phyloP scores from a whole-genome alignment of 2,888 invertebrate genomes.

The Tinea semifulvella region DNA sequence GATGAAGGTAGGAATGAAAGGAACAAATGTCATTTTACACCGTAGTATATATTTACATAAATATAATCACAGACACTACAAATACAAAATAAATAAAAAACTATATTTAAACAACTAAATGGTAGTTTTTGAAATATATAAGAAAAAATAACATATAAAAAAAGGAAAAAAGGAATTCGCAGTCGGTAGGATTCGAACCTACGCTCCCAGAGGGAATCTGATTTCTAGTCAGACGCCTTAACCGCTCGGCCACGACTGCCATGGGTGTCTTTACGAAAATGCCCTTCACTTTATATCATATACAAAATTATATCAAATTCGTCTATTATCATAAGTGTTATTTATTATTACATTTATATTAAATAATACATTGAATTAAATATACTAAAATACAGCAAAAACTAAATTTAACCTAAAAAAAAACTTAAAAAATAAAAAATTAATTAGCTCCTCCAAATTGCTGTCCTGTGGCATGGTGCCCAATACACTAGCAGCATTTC shows the following conservation, averaged over 20 bases:
- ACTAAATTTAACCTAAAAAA: too few species aligned
- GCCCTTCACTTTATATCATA: neutral
- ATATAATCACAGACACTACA: neutral
- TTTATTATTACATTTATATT: conserved; percentile 6
- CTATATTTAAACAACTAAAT: too few species aligned
- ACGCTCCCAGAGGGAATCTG: conserved; percentile 91
- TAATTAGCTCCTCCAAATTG: too few species aligned
- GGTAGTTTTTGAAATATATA: too few species aligned
- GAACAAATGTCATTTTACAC: neutral
- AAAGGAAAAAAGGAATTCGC: conserved; percentile 51
- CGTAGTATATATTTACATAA: neutral
- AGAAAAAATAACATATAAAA: neutral
- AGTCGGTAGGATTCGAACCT: conserved; percentile 91
- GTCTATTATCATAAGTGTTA: neutral
- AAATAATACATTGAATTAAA: too few species aligned
- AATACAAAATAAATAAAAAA: conserved; percentile 21
- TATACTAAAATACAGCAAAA: too few species aligned
- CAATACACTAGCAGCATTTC: too few species aligned
- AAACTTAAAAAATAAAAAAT: too few species aligned
- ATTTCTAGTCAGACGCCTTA: conserved; percentile 91
- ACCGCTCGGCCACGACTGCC: conserved; percentile 88
- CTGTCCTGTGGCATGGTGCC: too few species aligned
- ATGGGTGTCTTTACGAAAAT: fast-evolving
- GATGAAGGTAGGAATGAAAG: conserved; percentile 69
- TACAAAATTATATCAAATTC: neutral